Base-by-base conservation (phyloP, 2,888 invertebrate species). In the Cephus spinipes region DNA sequence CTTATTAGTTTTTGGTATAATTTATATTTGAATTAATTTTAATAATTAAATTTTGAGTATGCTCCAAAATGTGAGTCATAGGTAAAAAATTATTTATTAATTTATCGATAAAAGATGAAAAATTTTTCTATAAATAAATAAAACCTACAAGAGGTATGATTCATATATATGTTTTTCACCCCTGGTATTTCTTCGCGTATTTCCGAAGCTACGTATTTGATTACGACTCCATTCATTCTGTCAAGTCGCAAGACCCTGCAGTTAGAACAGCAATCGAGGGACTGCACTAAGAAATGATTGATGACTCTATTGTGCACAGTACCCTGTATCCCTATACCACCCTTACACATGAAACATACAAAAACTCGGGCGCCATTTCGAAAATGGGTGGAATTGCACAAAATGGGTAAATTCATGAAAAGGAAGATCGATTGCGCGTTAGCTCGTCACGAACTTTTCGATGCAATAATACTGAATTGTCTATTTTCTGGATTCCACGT, bases 241-340 rank as follows among this genome's bases (percentile, higher is more conserved):
- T 79, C 34, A 33, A 75, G 77, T 81, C 80, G 78, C 81, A 80
- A 78, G 73, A 68, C 71, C 78, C 69, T 81, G 83, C 86, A 86
- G 88, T 87, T 87, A 85, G 85, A 87, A 80, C 86, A 85, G 89
- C 90, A 87, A 89, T 89, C 89, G 88, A 88, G 87, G 85, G 82
- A 87, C 88, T 90, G 88, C 88, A 87, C 85, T 87, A 86, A 87
- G 84, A 89, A 89, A 91, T 91, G 91, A 91, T 91, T 88, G 91
- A 91, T 91, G 90, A 90, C 90, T 91, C 90, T 87, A 91, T 91
- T 91, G 91, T 91, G 87, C 85, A 85, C 83, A 73, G 86, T 82
- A 85, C 85, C 75, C 33, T 68, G 36, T 40, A 68, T 68, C n/a
- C 36, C 36, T 31, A 68, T 31, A 30, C 36, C 15, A 30, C 75